Evolutionary conservation across 2,888 invertebrate species (phyloP).

Genomic region (Philereme vetulata): DNA sequence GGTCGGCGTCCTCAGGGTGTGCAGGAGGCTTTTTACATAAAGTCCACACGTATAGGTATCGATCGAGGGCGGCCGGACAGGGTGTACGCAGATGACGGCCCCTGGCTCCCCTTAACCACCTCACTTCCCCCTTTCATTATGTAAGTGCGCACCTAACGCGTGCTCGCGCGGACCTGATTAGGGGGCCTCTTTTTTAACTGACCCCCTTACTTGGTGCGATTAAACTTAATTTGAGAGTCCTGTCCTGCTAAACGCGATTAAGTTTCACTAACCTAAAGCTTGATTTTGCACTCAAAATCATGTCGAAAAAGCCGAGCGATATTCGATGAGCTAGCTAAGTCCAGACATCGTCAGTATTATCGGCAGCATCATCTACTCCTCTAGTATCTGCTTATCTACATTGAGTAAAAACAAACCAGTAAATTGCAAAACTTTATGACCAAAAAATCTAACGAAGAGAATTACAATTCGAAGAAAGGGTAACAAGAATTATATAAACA

Average conservation of each 20-base stretch:
- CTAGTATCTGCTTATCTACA: too few species aligned
- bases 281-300: slow-evolving; percentile 2
- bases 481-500: slow-evolving; percentile 27
- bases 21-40: slow-evolving; percentile 84
- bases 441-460: background rate
- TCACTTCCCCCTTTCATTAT: slow-evolving; percentile 81
- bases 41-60: slow-evolving; percentile 84
- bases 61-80: slow-evolving; percentile 81
- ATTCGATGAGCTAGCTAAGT: too few species aligned
- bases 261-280: slow-evolving; percentile 51
- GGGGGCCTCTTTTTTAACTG: slow-evolving; percentile 82
- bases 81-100: slow-evolving; percentile 83
- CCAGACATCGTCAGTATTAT: too few species aligned
- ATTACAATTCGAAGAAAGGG: slow-evolving; percentile 13
- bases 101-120: slow-evolving; percentile 57
- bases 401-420: too few species aligned
- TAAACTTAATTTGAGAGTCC: slow-evolving; percentile 80
- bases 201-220: slow-evolving; percentile 79
- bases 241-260: slow-evolving; percentile 67
- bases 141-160: slow-evolving; percentile 83
- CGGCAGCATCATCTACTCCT: too few species aligned
- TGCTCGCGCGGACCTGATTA: slow-evolving; percentile 83
- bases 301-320: background rate
- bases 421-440: too few species aligned
- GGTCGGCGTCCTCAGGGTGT: slow-evolving; percentile 81